These are phyloP conservation scores for Acronicta leporina DNA, from an alignment of 2,888 invertebrate genomes.

Conservation along the genomic window DNA sequence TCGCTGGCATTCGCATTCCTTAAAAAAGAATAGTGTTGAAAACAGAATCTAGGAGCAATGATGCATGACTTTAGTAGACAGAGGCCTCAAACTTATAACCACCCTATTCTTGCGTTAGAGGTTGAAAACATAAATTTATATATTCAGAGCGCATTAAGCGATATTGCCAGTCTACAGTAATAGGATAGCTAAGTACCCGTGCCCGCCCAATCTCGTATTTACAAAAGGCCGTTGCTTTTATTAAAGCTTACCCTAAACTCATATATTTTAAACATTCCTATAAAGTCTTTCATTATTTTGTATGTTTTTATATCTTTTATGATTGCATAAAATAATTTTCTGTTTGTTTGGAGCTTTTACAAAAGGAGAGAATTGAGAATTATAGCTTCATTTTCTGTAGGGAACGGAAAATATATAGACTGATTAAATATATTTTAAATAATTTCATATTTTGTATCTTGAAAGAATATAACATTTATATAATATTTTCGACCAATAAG, in stretches of 20 bases:
- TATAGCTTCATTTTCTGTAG: not conserved
- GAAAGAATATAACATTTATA: too few species aligned
- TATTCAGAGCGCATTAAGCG: constrained; percentile 26
- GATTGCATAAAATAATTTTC: constrained; percentile 21
- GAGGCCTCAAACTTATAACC: too few species aligned
- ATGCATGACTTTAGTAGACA: too few species aligned
- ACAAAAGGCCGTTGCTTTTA: constrained; percentile 13
- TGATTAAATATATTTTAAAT: too few species aligned
- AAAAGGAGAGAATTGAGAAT: constrained; percentile 5
- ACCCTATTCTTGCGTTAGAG: too few species aligned
- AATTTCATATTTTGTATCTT: too few species aligned
- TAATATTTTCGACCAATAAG: too few species aligned
- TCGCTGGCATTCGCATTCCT: too few species aligned
- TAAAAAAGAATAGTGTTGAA: too few species aligned
- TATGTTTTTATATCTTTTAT: constrained; percentile 27
- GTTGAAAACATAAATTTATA: constrained; percentile 8
- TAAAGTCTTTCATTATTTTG: constrained; percentile 13
- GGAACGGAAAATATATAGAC: not conserved
- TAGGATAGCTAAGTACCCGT: constrained; percentile 20
- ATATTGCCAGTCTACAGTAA: constrained; percentile 12
- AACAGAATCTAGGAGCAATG: too few species aligned
- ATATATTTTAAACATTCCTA: constrained; percentile 18
- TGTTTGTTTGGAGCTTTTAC: constrained; percentile 20
- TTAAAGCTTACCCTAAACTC: constrained; percentile 6
- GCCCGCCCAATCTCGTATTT: constrained; percentile 11